These are phyloP conservation scores for Origma solitaria DNA, from an alignment of 2,113 vertebrate genomes.

Conservation along the genomic window DNA sequence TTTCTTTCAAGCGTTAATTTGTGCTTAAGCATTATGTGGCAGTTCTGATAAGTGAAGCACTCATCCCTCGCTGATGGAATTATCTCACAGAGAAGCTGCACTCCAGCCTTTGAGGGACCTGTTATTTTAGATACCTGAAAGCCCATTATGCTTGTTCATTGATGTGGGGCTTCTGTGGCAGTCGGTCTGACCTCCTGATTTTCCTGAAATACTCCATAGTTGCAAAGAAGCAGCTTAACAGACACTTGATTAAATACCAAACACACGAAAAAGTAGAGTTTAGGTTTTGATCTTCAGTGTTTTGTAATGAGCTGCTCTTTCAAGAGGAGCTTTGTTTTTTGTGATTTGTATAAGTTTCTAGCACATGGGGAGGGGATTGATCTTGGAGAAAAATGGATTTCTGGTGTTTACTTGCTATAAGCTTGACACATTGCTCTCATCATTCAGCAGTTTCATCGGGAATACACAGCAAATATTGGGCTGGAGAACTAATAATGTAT, in stretches of 20 bases:
- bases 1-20: not conserved
- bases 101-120: not conserved
- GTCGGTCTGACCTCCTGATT: not conserved
- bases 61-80: not conserved
- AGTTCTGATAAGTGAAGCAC: not conserved
- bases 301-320: not conserved
- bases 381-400: conserved; percentile 3
- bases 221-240: not conserved
- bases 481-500: conserved; percentile 17
- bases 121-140: conserved; percentile 22
- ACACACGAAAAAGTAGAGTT: not conserved
- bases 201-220: not conserved
- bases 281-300: not conserved
- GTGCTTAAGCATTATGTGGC: not conserved
- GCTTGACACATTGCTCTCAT: not conserved
- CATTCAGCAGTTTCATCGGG: conserved; percentile 14
- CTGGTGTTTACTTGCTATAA: not conserved
- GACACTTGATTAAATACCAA: not conserved
- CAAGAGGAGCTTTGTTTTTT: not conserved
- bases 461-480: conserved; percentile 12
- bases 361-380: not conserved
- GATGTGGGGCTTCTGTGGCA: not conserved
- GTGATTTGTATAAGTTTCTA: not conserved
- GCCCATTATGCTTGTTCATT: not conserved
- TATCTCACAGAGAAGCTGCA: not conserved